Evolutionary conservation across 2,888 invertebrate species (phyloP), one percentile per base, ranked within the genome.

Genomic region (Nasonia oneida): DNA sequence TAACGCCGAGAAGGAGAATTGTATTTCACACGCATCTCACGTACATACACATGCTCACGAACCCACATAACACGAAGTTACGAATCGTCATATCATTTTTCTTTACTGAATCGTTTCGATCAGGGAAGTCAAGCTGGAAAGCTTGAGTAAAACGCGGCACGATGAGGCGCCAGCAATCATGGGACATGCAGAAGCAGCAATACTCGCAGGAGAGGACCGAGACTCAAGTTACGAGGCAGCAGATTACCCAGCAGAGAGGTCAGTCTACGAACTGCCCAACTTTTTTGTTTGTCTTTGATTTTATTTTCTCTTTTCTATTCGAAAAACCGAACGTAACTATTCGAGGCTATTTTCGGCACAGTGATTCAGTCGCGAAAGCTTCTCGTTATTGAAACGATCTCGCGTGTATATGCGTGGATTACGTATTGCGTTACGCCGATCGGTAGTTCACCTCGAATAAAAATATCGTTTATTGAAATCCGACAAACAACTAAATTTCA

Each of bases 181-280:
- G 95, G 92, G 94, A 93, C 88, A 94, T 94, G 89, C 95, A 95
- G 93, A 93, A 93, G 89, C 93, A 93, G 86, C 92, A 91, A 85
- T 91, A 92, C 76, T 94, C 95, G 93, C 95, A 95, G 92, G 95
- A 95, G 93, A 94, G 96, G 93, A 96, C 96, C 90, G 97, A 97
- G 94, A 96, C 96, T 94, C 96, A 96, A 93, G 96, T 96, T 94
- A 96, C 96, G 90, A 95, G 96, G 80, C 93, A 93, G 92, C 97
- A 97, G 94, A 95, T 96, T 94, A 96, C 96, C 91, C 96, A 96
- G 94, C 96, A 96, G 94, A 95, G 96, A 96, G 96, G 96, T 96
- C 94, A 94, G 95, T 94, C 87, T 70, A 61, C 84, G 82, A 61
- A 37, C 61, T 8, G 47, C 50, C 23, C 39, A 50, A 15, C 15